phyloP scores from a whole-genome alignment of 92 coral and sea anemone genomes.

The Isaurus tuberculatus region DNA sequence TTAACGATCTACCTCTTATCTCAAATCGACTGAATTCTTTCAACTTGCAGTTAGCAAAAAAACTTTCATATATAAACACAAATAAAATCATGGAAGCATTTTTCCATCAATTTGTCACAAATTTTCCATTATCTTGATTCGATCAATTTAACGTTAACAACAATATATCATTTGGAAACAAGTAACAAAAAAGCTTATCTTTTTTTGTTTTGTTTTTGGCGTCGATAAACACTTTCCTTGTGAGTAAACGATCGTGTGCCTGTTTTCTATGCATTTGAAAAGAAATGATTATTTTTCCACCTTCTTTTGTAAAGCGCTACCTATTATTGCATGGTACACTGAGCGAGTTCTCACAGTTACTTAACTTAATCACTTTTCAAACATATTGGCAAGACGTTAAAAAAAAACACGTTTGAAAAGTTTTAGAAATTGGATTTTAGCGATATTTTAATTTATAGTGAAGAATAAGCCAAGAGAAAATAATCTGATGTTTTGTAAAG shows the following conservation, averaged over 20 bases:
- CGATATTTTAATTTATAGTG: neutral
- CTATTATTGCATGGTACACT: neutral
- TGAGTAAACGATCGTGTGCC: neutral
- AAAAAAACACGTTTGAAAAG: neutral
- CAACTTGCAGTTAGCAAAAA: too few species aligned
- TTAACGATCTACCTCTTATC: too few species aligned
- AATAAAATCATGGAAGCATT: too few species aligned
- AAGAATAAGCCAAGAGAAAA: neutral
- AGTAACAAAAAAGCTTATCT: neutral
- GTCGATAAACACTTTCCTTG: neutral
- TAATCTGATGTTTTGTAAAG: neutral
- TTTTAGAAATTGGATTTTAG: neutral
- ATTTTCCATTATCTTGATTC: too few species aligned
- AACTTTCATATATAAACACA: too few species aligned
- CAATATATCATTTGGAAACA: neutral
- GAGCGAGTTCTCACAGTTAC: neutral
- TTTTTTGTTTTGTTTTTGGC: neutral
- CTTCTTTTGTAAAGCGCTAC: neutral
- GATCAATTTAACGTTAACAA: neutral
- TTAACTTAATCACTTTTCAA: neutral
- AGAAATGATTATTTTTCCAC: neutral
- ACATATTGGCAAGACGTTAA: neutral
- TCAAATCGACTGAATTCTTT: too few species aligned
- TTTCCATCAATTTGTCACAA: too few species aligned
- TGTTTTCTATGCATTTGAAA: slow-evolving; percentile 23